Evolutionary conservation across 2,888 invertebrate genomes (phyloP).

Genomic region (Sympetrum striolatum): DNA sequence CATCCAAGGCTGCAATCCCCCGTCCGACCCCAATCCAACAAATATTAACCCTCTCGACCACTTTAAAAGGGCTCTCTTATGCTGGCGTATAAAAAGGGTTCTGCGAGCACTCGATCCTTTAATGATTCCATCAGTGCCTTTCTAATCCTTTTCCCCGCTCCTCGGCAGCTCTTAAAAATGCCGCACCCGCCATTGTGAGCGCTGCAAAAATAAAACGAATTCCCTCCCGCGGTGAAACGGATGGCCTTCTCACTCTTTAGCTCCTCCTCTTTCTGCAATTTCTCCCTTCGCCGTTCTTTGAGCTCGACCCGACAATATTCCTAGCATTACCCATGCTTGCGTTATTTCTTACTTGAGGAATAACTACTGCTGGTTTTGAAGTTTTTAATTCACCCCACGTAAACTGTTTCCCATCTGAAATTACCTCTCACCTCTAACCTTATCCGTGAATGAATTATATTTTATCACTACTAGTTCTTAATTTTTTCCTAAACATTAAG

Average conservation of each 20-base stretch:
- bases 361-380: no score
- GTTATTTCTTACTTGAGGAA: neutral
- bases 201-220: neutral
- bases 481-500: no score
- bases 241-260: neutral
- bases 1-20: neutral
- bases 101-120: neutral
- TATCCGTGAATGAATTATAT: no score
- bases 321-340: neutral
- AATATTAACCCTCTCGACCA: neutral
- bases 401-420: no score
- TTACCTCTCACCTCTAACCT: no score
- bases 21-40: neutral
- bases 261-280: neutral
- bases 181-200: neutral
- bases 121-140: neutral
- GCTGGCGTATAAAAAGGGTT: neutral
- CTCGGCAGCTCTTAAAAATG: neutral
- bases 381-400: no score
- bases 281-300: neutral
- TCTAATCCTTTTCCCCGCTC: neutral
- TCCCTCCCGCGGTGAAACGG: neutral
- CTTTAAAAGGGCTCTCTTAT: neutral
- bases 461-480: no score
- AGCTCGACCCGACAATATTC: neutral